Percentiles rank a stretch among this genome's conserved stretches.
Conservation (phyloP, 2,888 invertebrate species). For the Acleris cristana region DNA sequence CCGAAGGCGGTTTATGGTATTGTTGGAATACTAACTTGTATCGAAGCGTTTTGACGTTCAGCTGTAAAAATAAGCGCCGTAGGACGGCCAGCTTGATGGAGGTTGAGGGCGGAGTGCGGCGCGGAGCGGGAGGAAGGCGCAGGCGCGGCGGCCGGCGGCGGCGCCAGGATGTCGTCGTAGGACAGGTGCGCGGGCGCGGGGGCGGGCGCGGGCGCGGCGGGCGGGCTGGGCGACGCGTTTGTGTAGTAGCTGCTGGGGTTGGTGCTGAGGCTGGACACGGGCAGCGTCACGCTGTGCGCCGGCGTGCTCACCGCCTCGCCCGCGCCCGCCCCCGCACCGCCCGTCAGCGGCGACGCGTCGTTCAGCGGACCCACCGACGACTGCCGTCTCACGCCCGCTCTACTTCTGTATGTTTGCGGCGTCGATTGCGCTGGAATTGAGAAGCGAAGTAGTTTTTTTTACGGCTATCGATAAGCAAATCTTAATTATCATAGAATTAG, state of each 20-base stretch:
- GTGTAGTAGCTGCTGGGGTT: slow-evolving; percentile 85
- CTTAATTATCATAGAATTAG: too few species aligned
- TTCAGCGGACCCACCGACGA: slow-evolving; percentile 85
- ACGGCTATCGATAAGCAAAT: too few species aligned
- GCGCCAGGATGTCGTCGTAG: slow-evolving; percentile 76
- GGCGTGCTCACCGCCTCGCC: slow-evolving; percentile 77
- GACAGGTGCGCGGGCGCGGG: slow-evolving; percentile 73
- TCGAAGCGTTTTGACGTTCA: slow-evolving; percentile 61
- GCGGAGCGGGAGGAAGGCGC: slow-evolving; percentile 76
- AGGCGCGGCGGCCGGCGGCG: slow-evolving; percentile 59
- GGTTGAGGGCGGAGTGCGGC: slow-evolving; percentile 77
- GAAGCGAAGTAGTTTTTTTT: background rate
- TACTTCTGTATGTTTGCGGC: slow-evolving; percentile 84
- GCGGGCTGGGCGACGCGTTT: slow-evolving; percentile 85
- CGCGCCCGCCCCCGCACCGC: slow-evolving; percentile 49
- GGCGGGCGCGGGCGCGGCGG: slow-evolving; percentile 68
- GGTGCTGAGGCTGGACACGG: slow-evolving; percentile 82
- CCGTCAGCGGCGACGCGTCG: slow-evolving; percentile 78
- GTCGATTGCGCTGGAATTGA: slow-evolving; percentile 85
- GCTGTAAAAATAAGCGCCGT: slow-evolving; percentile 64
- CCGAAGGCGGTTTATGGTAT: too few species aligned
- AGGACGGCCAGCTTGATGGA: slow-evolving; percentile 73
- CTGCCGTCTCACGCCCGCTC: slow-evolving; percentile 84
- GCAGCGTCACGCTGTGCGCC: slow-evolving; percentile 77
- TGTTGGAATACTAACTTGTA: slow-evolving; percentile 18